Base-by-base conservation (phyloP, 2,797 vertebrate species). In the Triplophysa bombifrons region DNA sequence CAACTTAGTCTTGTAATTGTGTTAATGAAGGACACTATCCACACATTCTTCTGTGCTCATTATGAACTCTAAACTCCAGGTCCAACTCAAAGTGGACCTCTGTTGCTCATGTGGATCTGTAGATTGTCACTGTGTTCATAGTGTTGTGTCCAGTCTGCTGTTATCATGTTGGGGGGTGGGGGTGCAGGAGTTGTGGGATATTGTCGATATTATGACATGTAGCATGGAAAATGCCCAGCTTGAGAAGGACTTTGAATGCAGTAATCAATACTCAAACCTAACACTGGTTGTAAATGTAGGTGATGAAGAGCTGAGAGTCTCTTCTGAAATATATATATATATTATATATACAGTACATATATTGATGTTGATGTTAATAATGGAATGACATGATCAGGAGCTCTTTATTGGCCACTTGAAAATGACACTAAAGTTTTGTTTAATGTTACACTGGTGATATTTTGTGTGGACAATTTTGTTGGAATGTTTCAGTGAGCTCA, bases 401-500 rank as follows among this genome's bases (percentile, higher is more conserved):
- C 53, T 71, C n/a, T 25, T 19, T 41, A 55, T 4, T 44, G 76
- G 10, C 67, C 56, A 14, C 58, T 63, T 53, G 46, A 71, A 63
- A 14, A n/a, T 64, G 46, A 71, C 76, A 64, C 67, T 78, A 65
- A 78, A 72, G 30, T 44, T 64, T 66, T 75, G 34, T n/a, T 20
- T 75, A 41, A 53, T 38, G 30, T 25, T 27, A 34, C 14, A 17
- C n/a, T 22, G 34, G 38, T 41, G 27, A 71, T 78, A 64, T 41
- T 64, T 38, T 65, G 63, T 41, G n/a, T 88, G 88, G 89, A 90
- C 84, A 89, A 87, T 50, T 50, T 89, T 83, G 83, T 87, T 69
- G 84, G 84, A 88, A 64, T 84, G 74, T 86, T 66, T 11, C 58
- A 76, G 67, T 69, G 74, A 82, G 82, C 13, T 48, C 13, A 13